Evolutionary conservation across 2,797 vertebrate species (phyloP).

Genomic region (Coendou prehensilis): DNA sequence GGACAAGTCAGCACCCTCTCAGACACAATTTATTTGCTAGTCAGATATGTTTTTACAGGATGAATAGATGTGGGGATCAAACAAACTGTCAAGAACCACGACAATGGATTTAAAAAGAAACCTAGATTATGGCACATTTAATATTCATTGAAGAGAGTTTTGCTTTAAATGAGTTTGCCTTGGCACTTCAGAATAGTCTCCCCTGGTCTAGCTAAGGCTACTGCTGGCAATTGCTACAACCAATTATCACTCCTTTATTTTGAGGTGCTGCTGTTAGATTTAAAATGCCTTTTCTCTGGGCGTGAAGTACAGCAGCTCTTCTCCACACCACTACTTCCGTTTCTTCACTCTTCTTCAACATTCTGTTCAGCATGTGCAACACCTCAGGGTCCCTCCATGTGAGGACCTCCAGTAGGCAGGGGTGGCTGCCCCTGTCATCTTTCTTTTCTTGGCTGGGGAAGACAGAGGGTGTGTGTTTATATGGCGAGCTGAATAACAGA

Average conservation of each 20-base stretch:
- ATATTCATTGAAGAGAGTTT: conserved; percentile 10
- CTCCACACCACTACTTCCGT: neutral
- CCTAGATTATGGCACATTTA: neutral
- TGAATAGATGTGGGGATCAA: neutral
- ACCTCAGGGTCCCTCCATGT: neutral
- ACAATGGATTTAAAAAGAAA: neutral
- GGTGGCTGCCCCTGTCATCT: neutral
- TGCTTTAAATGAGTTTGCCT: conserved; percentile 26
- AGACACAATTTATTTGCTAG: neutral
- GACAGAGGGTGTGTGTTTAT: neutral
- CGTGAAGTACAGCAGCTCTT: neutral
- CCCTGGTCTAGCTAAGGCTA: neutral
- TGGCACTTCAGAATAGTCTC: neutral
- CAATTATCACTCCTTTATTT: neutral
- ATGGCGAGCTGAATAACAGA: conserved; percentile 24
- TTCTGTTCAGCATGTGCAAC: neutral
- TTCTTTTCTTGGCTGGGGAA: neutral
- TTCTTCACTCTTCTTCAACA: conserved; percentile 56
- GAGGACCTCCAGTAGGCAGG: conserved; percentile 11
- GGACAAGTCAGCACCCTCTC: neutral
- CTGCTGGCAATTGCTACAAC: neutral
- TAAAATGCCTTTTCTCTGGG: conserved; percentile 33
- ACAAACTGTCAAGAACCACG: neutral
- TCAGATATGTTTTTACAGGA: neutral
- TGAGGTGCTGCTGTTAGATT: neutral